Evolutionary conservation across 2,113 vertebrate genomes (phyloP).

Genomic region (Cairina moschata): DNA sequence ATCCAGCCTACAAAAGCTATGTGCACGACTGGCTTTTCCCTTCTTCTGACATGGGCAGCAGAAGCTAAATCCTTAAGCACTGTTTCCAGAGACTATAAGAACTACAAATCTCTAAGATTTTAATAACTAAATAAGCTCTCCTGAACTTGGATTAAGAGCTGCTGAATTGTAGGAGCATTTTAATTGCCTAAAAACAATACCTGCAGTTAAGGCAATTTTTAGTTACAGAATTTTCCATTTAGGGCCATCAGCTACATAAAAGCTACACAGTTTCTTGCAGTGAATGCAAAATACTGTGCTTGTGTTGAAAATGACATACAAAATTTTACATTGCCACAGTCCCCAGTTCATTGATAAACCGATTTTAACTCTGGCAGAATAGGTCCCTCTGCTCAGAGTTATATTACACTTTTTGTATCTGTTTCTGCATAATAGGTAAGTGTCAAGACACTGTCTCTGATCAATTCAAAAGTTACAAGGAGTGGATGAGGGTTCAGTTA

Average conservation of each 20-base stretch:
- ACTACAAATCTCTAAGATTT: background rate
- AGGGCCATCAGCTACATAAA: background rate
- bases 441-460: background rate
- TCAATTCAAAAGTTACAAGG: background rate
- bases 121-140: conserved; percentile 12
- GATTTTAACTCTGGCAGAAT: background rate
- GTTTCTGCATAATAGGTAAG: background rate
- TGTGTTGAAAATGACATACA: background rate
- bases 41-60: background rate
- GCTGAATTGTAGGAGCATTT: background rate
- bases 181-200: background rate
- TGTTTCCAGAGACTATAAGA: background rate
- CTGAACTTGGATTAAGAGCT: background rate
- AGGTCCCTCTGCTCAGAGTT: background rate
- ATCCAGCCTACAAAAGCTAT: background rate
- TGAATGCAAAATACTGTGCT: background rate
- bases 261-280: background rate
- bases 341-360: fast-evolving
- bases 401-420: background rate
- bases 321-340: background rate
- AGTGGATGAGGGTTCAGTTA: background rate
- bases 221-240: background rate
- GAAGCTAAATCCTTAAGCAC: conserved; percentile 27
- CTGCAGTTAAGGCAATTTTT: background rate
- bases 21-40: background rate